Conservation (phyloP, 2,797 vertebrate species). For the Gymnoscopelus braueri region DNA sequence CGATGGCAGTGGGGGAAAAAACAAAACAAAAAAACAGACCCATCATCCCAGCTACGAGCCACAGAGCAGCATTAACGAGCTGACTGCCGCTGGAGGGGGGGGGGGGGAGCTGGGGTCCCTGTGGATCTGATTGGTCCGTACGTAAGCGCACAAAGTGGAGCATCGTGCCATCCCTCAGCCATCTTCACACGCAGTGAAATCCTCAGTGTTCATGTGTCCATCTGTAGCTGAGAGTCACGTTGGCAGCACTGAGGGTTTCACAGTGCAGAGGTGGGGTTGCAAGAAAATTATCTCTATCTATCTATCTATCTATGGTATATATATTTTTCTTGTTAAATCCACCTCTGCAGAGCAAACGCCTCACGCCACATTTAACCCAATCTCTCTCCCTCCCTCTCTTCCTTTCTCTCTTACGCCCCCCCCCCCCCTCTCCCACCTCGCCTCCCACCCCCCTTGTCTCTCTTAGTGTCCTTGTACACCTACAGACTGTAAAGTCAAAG, state of each 20-base stretch:
- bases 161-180: constrained; percentile 24
- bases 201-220: no score
- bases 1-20: constrained; percentile 9
- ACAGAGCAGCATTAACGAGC: constrained; percentile 2
- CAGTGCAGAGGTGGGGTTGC: background rate
- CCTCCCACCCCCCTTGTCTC: background rate
- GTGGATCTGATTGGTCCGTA: constrained; percentile 54
- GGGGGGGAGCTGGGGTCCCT: background rate
- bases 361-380: no score
- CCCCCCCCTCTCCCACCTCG: no score
- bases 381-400: no score
- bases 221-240: no score
- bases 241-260: no score
- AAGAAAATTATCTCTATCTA: background rate
- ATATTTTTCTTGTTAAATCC: no score
- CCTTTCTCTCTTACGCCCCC: no score
- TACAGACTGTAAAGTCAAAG: background rate
- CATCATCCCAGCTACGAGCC: no score
- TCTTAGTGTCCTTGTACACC: background rate
- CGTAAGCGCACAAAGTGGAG: constrained; percentile 57
- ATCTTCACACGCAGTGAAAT: constrained; percentile 28
- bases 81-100: constrained; percentile 26
- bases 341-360: no score
- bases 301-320: no score
- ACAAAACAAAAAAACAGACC: no score